Conservation (phyloP, 2,797 vertebrate species). For the Hypotaenidia okinawae region DNA sequence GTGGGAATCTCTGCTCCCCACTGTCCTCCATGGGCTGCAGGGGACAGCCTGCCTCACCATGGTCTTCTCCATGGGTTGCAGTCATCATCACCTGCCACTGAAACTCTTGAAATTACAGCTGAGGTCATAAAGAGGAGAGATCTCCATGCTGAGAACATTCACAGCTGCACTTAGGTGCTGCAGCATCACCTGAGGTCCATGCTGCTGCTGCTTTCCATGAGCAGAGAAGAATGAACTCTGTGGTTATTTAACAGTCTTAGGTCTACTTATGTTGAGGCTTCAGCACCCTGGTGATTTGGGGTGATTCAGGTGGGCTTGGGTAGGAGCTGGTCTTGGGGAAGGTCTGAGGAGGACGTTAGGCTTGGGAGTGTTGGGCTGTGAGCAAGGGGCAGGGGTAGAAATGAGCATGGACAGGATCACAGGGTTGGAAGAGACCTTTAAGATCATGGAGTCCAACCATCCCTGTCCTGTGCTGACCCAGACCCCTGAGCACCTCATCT, state of each 20-base stretch:
- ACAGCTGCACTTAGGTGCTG: neutral
- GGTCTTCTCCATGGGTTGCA: neutral
- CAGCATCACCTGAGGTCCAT: neutral
- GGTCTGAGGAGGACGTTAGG: neutral
- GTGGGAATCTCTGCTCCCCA: no score
- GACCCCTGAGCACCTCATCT: no score
- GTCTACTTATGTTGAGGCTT: neutral
- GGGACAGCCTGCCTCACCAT: neutral
- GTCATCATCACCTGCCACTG: neutral
- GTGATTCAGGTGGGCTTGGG: neutral
- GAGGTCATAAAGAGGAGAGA: neutral
- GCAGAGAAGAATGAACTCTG: neutral
- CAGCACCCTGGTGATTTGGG: neutral
- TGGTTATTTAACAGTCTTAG: neutral
- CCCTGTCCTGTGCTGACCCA: no score
- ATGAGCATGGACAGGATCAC: neutral
- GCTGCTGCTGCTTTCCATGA: neutral
- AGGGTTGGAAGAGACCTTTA: no score
- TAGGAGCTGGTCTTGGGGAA: neutral
- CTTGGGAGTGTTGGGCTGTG: neutral
- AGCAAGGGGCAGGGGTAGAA: neutral
- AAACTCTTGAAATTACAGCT: slow-evolving; percentile 7
- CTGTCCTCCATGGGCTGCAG: neutral
- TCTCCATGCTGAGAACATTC: neutral
- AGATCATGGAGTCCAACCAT: no score